Evolutionary conservation across 64 coral and sea anemone genomes (phyloP).

Genomic region (Montipora cactus): DNA sequence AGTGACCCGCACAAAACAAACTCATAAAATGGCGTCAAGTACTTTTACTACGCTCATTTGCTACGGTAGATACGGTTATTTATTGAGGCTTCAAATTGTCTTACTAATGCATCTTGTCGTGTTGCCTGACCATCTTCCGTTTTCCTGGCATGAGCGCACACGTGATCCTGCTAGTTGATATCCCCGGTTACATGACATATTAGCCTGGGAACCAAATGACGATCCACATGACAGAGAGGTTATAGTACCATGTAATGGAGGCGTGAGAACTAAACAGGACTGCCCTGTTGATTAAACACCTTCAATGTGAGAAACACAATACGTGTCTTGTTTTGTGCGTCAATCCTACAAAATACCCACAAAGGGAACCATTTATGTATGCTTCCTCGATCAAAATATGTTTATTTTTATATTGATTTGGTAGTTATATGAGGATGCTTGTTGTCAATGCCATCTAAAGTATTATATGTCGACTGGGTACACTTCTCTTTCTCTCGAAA

Average conservation of each 20-base stretch:
- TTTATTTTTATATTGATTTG: no score
- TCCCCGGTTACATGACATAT: constrained; percentile 43
- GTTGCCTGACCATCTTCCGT: constrained; percentile 76
- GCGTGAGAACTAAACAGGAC: background rate
- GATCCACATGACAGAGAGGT: constrained; percentile 49
- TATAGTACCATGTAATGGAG: constrained; percentile 42
- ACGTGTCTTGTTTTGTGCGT: no score
- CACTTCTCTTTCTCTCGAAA: no score
- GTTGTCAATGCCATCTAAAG: no score
- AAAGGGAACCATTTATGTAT: no score
- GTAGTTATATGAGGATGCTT: no score
- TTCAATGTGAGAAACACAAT: background rate
- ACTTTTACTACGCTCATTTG: no score
- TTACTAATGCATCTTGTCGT: constrained; percentile 69
- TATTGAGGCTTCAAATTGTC: background rate
- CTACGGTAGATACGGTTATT: no score
- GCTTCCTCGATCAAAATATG: no score
- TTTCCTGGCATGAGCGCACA: constrained; percentile 42
- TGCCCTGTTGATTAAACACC: constrained; percentile 14
- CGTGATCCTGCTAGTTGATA: constrained; percentile 48
- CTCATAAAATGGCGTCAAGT: background rate
- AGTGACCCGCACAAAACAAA: no score
- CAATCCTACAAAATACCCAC: no score
- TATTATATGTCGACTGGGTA: no score
- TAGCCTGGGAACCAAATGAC: constrained; percentile 56